Evolutionary conservation across 2,888 invertebrate genomes (phyloP).

Genomic region (Platerodrilus igneus): DNA sequence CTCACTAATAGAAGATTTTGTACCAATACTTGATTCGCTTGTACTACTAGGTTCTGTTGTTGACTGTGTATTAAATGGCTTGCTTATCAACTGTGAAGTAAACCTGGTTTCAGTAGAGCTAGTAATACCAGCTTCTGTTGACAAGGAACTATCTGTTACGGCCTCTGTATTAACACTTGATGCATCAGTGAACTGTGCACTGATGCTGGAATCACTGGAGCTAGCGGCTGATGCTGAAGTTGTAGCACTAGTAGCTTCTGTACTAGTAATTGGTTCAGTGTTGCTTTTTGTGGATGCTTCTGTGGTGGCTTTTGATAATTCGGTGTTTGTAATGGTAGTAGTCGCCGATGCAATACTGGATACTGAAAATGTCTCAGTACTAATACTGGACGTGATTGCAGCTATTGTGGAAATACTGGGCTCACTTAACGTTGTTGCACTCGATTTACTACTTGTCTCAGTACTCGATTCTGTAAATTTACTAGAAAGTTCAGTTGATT

Average conservation of each 20-base stretch:
- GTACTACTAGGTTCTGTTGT: constrained; percentile 3
- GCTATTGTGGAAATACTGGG: constrained; percentile 12
- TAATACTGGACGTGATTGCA: too few relatives aligned
- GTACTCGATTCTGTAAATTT: constrained; percentile 12
- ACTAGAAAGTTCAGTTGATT: constrained; percentile 13
- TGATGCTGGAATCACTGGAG: constrained; percentile 7
- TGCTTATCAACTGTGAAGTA: not conserved
- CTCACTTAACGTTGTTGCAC: not conserved
- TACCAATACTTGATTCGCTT: constrained; percentile 9
- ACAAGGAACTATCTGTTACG: constrained; percentile 2
- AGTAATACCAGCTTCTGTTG: constrained; percentile 10
- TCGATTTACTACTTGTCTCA: constrained; percentile 1
- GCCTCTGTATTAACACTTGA: constrained; percentile 11
- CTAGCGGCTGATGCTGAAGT: constrained; percentile 11
- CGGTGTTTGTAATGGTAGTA: too few relatives aligned
- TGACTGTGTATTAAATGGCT: constrained; percentile 1
- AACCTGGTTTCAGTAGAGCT: constrained; percentile 3
- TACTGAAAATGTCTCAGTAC: too few relatives aligned
- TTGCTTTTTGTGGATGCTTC: constrained; percentile 16
- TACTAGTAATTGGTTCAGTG: constrained; percentile 20
- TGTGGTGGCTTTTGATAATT: too few relatives aligned
- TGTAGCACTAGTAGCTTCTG: constrained; percentile 15
- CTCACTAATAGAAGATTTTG: not conserved
- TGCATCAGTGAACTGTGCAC: constrained; percentile 22
- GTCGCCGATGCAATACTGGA: too few relatives aligned